Conservation (phyloP, 2,888 invertebrate genomes). For the Cerceris rybyensis region DNA sequence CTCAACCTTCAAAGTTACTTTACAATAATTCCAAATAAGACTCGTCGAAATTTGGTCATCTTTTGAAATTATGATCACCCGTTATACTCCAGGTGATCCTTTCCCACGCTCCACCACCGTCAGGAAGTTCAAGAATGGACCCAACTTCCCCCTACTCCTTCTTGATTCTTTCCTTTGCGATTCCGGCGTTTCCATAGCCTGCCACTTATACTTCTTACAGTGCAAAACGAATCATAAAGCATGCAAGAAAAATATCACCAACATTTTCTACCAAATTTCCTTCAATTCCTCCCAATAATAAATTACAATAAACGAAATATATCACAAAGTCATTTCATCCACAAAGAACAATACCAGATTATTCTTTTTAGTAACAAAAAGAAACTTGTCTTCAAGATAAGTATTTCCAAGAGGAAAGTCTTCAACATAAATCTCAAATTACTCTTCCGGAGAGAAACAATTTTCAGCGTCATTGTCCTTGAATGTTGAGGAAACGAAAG, state of each 20-base stretch:
- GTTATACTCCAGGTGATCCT: constrained; percentile 30
- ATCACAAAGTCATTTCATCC: too few species aligned
- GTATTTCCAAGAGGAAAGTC: too few species aligned
- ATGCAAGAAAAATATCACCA: constrained; percentile 8
- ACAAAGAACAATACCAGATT: too few species aligned
- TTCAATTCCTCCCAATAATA: too few species aligned
- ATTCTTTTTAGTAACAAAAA: too few species aligned
- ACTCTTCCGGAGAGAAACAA: too few species aligned
- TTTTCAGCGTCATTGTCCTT: not conserved
- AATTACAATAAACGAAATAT: too few species aligned
- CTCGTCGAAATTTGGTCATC: not conserved
- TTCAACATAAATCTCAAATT: too few species aligned
- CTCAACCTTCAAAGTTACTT: too few species aligned
- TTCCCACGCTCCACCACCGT: constrained; percentile 47
- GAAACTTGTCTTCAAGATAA: too few species aligned
- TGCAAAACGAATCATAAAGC: constrained; percentile 10
- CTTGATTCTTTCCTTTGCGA: constrained; percentile 13
- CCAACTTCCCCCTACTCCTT: constrained; percentile 25
- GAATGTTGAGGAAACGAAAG: not conserved
- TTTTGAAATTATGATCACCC: constrained; percentile 1
- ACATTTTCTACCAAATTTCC: not conserved
- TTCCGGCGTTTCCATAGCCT: not conserved
- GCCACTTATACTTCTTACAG: constrained; percentile 33
- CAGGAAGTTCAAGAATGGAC: constrained; percentile 51
- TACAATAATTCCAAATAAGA: too few species aligned